Base-by-base conservation (phyloP, 2,888 invertebrate genomes). In the Leptinotarsa rubiginosa region DNA sequence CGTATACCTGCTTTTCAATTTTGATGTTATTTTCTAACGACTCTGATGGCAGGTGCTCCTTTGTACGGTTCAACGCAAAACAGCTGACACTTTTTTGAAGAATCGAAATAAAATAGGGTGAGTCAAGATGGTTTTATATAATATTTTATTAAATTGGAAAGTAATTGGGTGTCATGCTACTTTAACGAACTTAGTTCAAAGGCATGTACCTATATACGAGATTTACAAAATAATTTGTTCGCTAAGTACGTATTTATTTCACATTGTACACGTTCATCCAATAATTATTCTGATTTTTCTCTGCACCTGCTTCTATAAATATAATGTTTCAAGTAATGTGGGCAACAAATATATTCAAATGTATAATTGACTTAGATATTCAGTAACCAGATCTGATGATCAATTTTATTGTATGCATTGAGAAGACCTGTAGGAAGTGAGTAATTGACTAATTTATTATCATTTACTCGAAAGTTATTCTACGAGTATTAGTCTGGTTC, bases 351-450 rank as follows among this genome's bases (percentile, higher is more conserved):
- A 18, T 52, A 52, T 52, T 52, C 12, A 52, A 52, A 52, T 18
- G 13, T 10, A 18, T 18, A 52, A 18, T 18, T 52, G 41, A 41
- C 41, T 41, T 41, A 10, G 7, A 41, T 10, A 52, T 18, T n/a
- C 52, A 52, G 52, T 18, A 52, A 52, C 52, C 52, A 52, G 52
- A 18, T 18, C 52, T 52, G 18, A 52, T 52, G 52, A 52, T 52
- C 18, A 18, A 18, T 52, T 18, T 16, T 52, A 16, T 52, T 52
- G 52, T 52, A 52, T 52, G 12, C 52, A 52, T 18, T 18, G 41
- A 31, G 18, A 52, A 18, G 3, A 52, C 52, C 52, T 52, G 18
- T 52, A 52, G 52, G 52, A 52, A 52, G 52, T 52, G 10, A 5
- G 52, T 52, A 18, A 52, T 52, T 18, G 52, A 52, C 52, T 52